Percentiles rank a stretch among this genome's conserved stretches.
phyloP scores from a whole-genome alignment of 2,113 vertebrate genomes.

The Coracopsis vasa region DNA sequence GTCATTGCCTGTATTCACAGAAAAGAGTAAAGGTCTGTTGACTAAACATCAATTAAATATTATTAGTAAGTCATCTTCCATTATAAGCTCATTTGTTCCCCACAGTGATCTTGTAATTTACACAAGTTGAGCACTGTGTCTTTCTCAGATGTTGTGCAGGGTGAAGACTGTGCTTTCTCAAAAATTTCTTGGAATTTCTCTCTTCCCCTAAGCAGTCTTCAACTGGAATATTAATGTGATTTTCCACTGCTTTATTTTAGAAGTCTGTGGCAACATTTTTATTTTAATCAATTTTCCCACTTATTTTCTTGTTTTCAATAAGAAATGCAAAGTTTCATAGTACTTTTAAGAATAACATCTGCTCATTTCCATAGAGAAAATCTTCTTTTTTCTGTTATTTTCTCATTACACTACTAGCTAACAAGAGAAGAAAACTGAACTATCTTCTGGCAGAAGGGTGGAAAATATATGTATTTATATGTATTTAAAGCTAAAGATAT shows the following conservation, averaged over 20 bases:
- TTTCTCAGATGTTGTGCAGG: background rate
- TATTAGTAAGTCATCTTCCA: background rate
- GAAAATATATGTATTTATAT: background rate
- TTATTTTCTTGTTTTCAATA: background rate
- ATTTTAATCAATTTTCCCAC: background rate
- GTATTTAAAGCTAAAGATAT: background rate
- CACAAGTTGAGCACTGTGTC: background rate
- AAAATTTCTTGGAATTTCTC: background rate
- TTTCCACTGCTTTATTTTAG: conserved; percentile 18
- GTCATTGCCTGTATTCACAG: background rate
- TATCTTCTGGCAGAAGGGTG: background rate
- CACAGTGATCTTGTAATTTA: background rate
- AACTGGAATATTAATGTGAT: conserved; percentile 6
- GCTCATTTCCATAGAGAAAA: background rate
- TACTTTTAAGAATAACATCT: conserved; percentile 3
- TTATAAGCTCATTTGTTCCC: background rate
- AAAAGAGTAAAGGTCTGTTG: background rate
- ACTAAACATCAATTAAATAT: background rate
- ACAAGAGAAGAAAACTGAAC: background rate
- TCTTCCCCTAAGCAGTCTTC: background rate
- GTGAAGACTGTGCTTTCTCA: background rate
- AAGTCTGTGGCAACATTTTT: background rate
- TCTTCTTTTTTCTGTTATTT: background rate
- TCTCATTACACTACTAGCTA: background rate
- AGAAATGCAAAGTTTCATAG: background rate